Evolutionary conservation across 2,888 invertebrate genomes (phyloP).

Genomic region (Acleris cristana): DNA sequence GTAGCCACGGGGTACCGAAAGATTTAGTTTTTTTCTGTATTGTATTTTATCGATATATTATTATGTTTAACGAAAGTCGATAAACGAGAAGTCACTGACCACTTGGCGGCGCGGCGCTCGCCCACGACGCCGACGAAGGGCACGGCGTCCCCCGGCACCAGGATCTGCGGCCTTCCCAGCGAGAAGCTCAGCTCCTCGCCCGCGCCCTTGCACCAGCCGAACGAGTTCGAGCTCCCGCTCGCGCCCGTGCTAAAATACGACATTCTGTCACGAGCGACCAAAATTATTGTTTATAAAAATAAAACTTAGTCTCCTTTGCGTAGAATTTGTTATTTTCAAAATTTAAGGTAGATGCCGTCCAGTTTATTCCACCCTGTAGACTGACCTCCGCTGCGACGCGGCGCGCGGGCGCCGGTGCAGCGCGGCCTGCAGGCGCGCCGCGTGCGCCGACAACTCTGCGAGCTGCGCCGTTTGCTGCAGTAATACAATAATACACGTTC

Average conservation of each 20-base stretch:
- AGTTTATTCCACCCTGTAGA: too few relatives aligned
- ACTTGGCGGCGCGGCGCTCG: slow-evolving; percentile 49
- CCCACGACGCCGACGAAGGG: slow-evolving; percentile 63
- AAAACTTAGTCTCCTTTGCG: too few relatives aligned
- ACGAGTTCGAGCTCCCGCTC: slow-evolving; percentile 45
- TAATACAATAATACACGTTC: background rate
- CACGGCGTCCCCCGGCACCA: slow-evolving; percentile 59
- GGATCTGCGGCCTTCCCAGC: slow-evolving; percentile 49
- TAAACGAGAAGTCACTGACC: too few relatives aligned
- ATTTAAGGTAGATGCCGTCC: too few relatives aligned
- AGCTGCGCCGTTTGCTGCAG: slow-evolving; percentile 62
- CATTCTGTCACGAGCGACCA: background rate
- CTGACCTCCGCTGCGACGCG: slow-evolving; percentile 22
- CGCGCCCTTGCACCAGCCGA: slow-evolving; percentile 57
- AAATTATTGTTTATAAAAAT: too few relatives aligned
- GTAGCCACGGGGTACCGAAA: too few relatives aligned
- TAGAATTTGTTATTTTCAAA: too few relatives aligned
- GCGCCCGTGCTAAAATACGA: slow-evolving; percentile 42
- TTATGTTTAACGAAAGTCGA: too few relatives aligned
- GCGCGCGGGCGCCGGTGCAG: slow-evolving; percentile 47
- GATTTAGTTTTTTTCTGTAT: too few relatives aligned
- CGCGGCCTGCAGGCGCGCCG: slow-evolving; percentile 49
- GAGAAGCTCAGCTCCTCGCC: slow-evolving; percentile 63
- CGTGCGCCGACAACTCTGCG: slow-evolving; percentile 52
- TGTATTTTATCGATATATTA: too few relatives aligned